These are phyloP conservation scores for Vollenhovia emeryi DNA, from an alignment of 1,140 invertebrate species.

Conservation along the genomic window DNA sequence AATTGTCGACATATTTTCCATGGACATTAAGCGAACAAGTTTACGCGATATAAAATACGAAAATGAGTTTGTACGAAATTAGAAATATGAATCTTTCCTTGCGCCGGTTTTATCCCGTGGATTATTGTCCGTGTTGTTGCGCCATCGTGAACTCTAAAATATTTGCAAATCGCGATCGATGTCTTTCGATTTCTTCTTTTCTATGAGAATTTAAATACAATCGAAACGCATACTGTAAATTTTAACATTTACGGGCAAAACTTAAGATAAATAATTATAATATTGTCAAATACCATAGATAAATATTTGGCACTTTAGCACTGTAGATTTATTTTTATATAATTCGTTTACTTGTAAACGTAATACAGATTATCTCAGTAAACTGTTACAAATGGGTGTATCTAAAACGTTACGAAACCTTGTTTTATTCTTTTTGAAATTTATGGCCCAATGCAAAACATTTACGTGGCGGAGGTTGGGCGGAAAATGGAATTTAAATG, in stretches of 20 bases:
- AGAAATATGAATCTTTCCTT: background rate
- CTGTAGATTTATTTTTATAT: background rate
- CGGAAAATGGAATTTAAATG: constrained; percentile 56
- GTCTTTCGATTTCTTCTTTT: background rate
- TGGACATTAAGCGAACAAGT: background rate
- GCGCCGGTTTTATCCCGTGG: background rate
- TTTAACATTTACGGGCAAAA: background rate
- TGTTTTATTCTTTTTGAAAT: constrained; percentile 45
- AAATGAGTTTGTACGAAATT: constrained; percentile 15
- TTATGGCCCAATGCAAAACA: constrained; percentile 42
- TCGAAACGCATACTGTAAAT: background rate
- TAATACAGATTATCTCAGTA: background rate
- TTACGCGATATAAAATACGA: background rate
- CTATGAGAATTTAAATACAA: background rate
- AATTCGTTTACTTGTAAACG: background rate
- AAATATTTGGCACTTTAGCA: background rate
- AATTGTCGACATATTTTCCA: constrained; percentile 75
- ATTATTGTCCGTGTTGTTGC: background rate
- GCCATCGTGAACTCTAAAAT: background rate
- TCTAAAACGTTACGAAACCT: constrained; percentile 2
- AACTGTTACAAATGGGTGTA: constrained; percentile 25
- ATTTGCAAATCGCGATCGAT: background rate
- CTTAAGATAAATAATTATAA: background rate
- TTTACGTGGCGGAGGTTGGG: background rate
- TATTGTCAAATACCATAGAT: background rate